Conservation (phyloP, 2,888 invertebrate genomes). For the Cantharis lateralis region DNA sequence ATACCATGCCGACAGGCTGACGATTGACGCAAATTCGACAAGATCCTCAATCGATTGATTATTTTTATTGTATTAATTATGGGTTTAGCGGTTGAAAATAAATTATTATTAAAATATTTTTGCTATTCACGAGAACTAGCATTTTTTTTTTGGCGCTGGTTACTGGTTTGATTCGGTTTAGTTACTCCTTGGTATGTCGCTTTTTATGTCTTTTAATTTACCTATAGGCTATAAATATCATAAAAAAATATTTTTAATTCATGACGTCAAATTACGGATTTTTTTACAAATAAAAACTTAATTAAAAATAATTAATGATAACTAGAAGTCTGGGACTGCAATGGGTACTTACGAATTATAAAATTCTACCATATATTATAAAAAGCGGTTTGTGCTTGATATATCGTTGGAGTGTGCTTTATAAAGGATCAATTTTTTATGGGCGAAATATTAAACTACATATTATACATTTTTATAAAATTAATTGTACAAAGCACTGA, state of each 20-base stretch:
- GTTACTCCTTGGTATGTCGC: neutral
- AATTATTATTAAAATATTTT: neutral
- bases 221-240: neutral
- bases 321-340: neutral
- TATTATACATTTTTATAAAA: neutral
- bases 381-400: neutral
- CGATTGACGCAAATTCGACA: neutral
- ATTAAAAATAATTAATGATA: neutral
- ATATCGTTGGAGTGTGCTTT: neutral
- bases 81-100: neutral
- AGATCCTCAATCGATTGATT: neutral
- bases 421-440: neutral
- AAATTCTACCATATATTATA: neutral
- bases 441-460: too few relatives aligned
- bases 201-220: neutral
- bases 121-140: neutral
- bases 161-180: neutral
- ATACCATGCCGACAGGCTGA: neutral
- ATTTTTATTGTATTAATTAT: neutral
- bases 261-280: neutral
- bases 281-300: neutral
- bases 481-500: neutral
- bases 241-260: neutral
- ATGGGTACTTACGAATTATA: neutral
- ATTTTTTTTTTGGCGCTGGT: neutral